These are phyloP conservation scores for Brachystomella parvula DNA, from an alignment of 1,140 invertebrate genomes.

Conservation along the genomic window DNA sequence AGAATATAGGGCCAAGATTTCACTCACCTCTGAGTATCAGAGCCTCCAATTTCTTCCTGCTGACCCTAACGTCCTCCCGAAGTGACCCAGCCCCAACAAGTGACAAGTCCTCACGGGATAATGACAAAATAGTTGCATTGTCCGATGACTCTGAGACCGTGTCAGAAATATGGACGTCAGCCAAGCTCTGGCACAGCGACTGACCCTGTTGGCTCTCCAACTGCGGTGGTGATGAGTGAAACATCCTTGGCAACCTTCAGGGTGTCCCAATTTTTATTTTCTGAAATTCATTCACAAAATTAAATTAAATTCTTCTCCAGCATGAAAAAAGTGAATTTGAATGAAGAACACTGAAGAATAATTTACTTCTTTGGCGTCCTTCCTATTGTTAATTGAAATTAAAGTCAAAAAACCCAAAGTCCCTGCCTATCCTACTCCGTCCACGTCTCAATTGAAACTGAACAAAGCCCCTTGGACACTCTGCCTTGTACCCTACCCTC, in stretches of 20 bases:
- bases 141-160: constrained; percentile 37
- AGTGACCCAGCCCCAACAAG: constrained; percentile 32
- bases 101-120: constrained; percentile 32
- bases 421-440: no score
- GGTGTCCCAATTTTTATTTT: neutral
- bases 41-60: constrained; percentile 35
- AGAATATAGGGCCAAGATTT: no score
- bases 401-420: no score
- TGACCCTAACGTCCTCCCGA: constrained; percentile 36
- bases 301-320: no score
- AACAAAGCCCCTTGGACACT: no score
- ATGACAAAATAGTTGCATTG: constrained; percentile 36
- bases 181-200: neutral
- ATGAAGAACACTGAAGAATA: no score
- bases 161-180: constrained; percentile 25
- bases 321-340: no score
- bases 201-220: neutral
- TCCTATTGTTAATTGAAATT: neutral
- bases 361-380: neutral
- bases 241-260: constrained; percentile 15
- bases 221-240: constrained; percentile 8
- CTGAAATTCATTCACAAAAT: neutral
- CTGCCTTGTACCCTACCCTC: no score
- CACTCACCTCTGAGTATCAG: constrained; percentile 32
- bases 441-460: no score